These are phyloP conservation scores for Oscheius sp. DNA, from an alignment of 2,888 invertebrate genomes.

Conservation along the genomic window DNA sequence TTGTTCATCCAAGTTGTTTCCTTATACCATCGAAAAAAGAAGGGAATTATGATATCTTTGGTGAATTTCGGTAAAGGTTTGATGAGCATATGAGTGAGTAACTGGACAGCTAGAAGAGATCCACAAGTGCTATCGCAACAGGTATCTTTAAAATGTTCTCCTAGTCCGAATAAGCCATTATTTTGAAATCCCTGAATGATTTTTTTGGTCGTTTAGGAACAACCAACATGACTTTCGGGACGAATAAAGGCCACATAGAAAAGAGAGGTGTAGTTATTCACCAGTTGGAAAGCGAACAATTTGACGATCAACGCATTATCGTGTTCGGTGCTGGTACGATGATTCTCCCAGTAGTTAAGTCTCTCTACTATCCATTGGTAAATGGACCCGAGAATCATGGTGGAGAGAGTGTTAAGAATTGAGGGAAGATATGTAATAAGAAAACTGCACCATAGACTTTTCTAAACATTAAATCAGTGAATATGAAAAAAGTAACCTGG, in stretches of 20 bases:
- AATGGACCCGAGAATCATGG: constrained; percentile 72
- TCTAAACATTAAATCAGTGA: constrained; percentile 28
- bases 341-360: constrained; percentile 72
- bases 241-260: constrained; percentile 74
- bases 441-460: constrained; percentile 52
- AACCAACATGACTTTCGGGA: constrained; percentile 65
- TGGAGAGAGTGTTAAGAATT: constrained; percentile 72
- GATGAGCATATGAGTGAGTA: constrained; percentile 72
- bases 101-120: constrained; percentile 73
- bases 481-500: constrained; percentile 29
- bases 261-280: constrained; percentile 73
- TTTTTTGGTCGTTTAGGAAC: background rate
- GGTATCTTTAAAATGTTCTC: constrained; percentile 70
- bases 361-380: constrained; percentile 70
- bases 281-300: constrained; percentile 74
- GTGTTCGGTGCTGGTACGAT: constrained; percentile 72
- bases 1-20: constrained; percentile 27
- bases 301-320: constrained; percentile 73
- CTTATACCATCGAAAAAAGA: constrained; percentile 14
- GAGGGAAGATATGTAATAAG: constrained; percentile 71
- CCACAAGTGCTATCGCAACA: constrained; percentile 72
- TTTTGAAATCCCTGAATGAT: constrained; percentile 51
- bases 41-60: constrained; percentile 71
- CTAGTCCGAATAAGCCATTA: constrained; percentile 69
- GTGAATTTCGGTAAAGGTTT: constrained; percentile 73